A percentile compares a stretch with the other conserved stretches of the same genome.
Conservation (phyloP, 2,113 vertebrate species). For the Polyodon spathula region DNA sequence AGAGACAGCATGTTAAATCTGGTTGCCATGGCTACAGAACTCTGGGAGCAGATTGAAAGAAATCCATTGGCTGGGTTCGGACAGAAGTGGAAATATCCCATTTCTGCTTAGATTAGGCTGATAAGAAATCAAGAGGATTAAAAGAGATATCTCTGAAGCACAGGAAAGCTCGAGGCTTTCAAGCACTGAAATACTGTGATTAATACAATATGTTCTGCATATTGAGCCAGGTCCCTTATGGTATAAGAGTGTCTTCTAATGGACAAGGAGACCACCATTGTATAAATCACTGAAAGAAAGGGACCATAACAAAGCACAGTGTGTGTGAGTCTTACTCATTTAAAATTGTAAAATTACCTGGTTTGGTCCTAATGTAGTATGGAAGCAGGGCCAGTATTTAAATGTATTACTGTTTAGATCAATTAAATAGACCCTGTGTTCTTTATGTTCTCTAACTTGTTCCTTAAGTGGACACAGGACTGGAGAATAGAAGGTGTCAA, state of each 20-base stretch:
- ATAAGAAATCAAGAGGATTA: slow-evolving; percentile 52
- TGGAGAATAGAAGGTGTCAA: too few relatives aligned
- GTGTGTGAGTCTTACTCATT: too few relatives aligned
- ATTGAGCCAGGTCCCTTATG: slow-evolving; percentile 31
- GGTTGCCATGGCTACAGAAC: slow-evolving; percentile 32
- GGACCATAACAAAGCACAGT: too few relatives aligned
- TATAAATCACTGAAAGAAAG: too few relatives aligned
- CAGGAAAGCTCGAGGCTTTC: slow-evolving; percentile 31
- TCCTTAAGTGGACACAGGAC: too few relatives aligned
- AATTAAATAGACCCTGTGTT: too few relatives aligned
- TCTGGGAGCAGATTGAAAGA: slow-evolving; percentile 1
- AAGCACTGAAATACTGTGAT: slow-evolving; percentile 50
- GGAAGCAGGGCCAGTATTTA: too few relatives aligned
- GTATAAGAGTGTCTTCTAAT: slow-evolving; percentile 1
- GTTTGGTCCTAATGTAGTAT: too few relatives aligned
- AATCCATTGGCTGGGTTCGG: slow-evolving; percentile 1
- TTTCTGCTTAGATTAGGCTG: slow-evolving; percentile 36
- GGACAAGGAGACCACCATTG: too few relatives aligned
- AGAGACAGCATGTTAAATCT: slow-evolving; percentile 7
- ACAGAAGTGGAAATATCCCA: slow-evolving; percentile 5
- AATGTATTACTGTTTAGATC: too few relatives aligned
- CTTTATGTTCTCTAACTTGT: too few relatives aligned
- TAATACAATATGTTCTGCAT: slow-evolving; percentile 51
- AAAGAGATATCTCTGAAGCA: slow-evolving; percentile 38
- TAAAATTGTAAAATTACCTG: too few relatives aligned